phyloP scores from a whole-genome alignment of 2,888 invertebrate genomes.

The Nomada fabriciana region DNA sequence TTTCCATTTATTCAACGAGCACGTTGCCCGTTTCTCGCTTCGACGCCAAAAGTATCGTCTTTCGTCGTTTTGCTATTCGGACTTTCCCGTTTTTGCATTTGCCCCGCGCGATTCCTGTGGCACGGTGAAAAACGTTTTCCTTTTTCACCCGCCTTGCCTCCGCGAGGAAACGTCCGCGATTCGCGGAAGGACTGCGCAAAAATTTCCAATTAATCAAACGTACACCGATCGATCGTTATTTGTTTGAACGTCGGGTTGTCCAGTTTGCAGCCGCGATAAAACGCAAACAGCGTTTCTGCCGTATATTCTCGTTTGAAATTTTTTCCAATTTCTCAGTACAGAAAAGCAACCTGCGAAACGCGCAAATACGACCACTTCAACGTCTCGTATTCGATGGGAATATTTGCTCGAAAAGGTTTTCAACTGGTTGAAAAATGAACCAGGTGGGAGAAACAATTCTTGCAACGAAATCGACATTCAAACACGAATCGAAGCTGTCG shows the following conservation, averaged over 20 bases:
- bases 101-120: conserved; percentile 36
- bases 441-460: no score
- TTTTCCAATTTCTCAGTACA: background rate
- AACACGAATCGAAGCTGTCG: background rate
- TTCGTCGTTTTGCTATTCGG: conserved; percentile 65
- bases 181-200: background rate
- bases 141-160: background rate
- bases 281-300: background rate
- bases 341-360: background rate
- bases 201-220: conserved; percentile 26
- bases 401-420: background rate
- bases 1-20: conserved; percentile 63
- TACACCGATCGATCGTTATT: background rate
- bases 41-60: conserved; percentile 61
- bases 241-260: conserved; percentile 21
- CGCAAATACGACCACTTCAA: background rate
- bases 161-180: background rate
- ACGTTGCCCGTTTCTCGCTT: conserved; percentile 50
- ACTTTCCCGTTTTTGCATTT: conserved; percentile 55
- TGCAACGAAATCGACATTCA: background rate
- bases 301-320: background rate
- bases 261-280: conserved; percentile 6
- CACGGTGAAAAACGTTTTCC: conserved; percentile 17
- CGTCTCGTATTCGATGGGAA: background rate
- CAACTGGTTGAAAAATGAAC: no score